Conservation (phyloP, 2,888 invertebrate species). For the Heliconius charithonia region DNA sequence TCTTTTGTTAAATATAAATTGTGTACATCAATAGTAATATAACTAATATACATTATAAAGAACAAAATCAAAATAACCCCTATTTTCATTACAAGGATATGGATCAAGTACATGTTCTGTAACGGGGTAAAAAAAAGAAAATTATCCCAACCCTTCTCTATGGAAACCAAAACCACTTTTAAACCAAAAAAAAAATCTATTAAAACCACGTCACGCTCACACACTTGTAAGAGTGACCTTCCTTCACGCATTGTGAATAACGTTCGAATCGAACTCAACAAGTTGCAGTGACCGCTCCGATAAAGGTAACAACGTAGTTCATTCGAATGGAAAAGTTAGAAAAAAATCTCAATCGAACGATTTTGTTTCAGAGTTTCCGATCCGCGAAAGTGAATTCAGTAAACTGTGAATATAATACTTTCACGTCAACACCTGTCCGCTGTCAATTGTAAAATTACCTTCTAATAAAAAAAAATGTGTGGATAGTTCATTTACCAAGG, state of each 20-base stretch:
- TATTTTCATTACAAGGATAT: background rate
- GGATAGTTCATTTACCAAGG: no score
- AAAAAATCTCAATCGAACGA: background rate
- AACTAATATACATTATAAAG: no score
- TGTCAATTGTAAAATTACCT: no score
- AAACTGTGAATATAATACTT: no score
- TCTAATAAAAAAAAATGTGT: no score
- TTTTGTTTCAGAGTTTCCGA: background rate
- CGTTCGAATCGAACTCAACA: conserved; percentile 28
- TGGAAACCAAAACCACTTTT: background rate
- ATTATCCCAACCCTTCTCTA: background rate
- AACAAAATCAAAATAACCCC: no score
- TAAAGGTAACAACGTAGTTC: background rate
- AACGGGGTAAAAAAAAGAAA: background rate
- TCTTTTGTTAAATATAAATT: no score
- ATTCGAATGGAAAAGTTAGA: background rate
- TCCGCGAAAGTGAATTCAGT: no score
- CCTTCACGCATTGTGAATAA: conserved; percentile 26
- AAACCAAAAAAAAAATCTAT: background rate
- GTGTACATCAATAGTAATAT: no score
- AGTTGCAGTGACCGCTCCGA: conserved; percentile 13
- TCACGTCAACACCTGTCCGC: no score
- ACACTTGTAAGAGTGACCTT: conserved; percentile 17
- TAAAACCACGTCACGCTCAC: conserved; percentile 11
- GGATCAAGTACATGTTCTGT: background rate